Conservation (phyloP, 2,797 vertebrate genomes). For the Pteronotus mesoamericanus region DNA sequence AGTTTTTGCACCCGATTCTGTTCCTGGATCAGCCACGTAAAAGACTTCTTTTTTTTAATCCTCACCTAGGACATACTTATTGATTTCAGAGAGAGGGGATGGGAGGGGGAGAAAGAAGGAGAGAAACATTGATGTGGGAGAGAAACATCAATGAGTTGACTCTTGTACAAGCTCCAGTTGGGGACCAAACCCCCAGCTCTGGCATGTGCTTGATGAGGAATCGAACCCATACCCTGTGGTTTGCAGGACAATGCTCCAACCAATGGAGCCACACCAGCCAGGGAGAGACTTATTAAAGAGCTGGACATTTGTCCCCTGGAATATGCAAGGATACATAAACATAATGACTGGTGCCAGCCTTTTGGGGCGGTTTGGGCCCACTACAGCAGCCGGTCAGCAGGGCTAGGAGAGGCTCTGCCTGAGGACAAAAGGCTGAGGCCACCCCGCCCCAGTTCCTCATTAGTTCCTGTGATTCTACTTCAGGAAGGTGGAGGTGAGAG, state of each 20-base stretch:
- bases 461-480: neutral
- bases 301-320: neutral
- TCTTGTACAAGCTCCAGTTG: neutral
- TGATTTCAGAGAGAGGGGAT: neutral
- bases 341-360: neutral
- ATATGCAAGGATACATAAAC: neutral
- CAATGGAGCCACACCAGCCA: neutral
- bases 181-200: neutral
- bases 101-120: neutral
- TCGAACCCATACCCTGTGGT: neutral
- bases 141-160: neutral
- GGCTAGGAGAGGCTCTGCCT: neutral
- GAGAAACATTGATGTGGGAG: neutral
- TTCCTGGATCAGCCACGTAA: neutral
- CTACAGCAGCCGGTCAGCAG: neutral
- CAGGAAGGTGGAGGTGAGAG: accelerated
- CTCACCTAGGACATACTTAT: neutral
- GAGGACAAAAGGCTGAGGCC: neutral
- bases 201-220: neutral
- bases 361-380: neutral
- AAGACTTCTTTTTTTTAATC: neutral
- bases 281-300: neutral
- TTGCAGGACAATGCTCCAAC: neutral
- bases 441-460: neutral
- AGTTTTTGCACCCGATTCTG: neutral